These are phyloP conservation scores for Oreochromis tanganicae DNA, from an alignment of 2,113 vertebrate species.

Conservation along the genomic window DNA sequence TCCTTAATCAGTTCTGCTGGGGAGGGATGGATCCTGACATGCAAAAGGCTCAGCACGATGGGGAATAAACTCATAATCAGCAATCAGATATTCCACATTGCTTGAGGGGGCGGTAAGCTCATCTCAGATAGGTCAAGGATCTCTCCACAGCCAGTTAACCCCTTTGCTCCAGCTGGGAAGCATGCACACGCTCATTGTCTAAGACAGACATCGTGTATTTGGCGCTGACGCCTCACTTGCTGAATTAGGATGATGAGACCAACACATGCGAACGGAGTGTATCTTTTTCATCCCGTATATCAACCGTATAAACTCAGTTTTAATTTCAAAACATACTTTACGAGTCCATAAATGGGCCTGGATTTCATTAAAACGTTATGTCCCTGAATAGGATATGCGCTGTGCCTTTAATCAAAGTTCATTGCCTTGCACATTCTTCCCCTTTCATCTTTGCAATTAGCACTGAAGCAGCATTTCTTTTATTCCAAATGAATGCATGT, in stretches of 20 bases:
- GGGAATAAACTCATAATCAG: conserved; percentile 76
- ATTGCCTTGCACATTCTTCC: conserved; percentile 67
- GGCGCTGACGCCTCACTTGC: not conserved
- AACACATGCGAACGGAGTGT: not conserved
- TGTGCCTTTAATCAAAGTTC: conserved; percentile 63
- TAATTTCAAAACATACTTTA: conserved; percentile 7
- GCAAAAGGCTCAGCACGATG: conserved; percentile 65
- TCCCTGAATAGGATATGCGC: conserved; percentile 59
- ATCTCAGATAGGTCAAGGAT: conserved; percentile 74
- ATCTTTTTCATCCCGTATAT: not conserved
- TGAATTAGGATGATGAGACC: not conserved
- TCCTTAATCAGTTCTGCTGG: conserved; percentile 72
- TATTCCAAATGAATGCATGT: conserved; percentile 75
- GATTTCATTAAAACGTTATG: conserved; percentile 36
- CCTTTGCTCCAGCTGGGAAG: conserved; percentile 50
- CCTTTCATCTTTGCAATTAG: conserved; percentile 76
- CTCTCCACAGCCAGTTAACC: conserved; percentile 68
- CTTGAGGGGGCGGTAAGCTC: conserved; percentile 55
- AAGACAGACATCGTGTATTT: conserved; percentile 1
- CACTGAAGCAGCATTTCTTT: conserved; percentile 72
- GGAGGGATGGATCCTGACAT: conserved; percentile 65
- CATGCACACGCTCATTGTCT: conserved; percentile 36
- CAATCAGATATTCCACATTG: conserved; percentile 74
- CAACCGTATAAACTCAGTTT: conserved; percentile 15
- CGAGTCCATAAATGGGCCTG: conserved; percentile 3